phyloP scores from a whole-genome alignment of 1,140 invertebrate species.

The Orchesella cincta region DNA sequence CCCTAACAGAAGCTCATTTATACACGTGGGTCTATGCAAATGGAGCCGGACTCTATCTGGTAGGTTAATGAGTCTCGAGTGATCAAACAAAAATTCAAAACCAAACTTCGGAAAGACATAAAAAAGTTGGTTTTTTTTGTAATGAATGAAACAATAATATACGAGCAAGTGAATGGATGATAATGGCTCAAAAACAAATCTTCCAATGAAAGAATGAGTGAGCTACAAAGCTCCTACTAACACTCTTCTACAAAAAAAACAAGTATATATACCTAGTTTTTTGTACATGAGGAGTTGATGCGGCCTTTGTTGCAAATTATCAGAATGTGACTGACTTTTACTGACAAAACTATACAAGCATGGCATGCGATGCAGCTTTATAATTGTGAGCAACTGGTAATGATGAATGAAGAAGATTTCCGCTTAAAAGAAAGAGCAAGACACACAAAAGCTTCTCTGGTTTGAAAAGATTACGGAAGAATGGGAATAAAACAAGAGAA shows the following conservation, averaged over 20 bases:
- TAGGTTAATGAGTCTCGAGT: conserved; percentile 12
- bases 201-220: not conserved
- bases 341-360: not conserved
- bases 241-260: too few species aligned
- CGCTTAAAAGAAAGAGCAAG: conserved; percentile 10
- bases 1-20: not conserved
- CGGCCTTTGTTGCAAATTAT: conserved; percentile 23
- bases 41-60: not conserved
- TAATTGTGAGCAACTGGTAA: not conserved
- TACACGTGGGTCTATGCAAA: not conserved
- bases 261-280: not conserved
- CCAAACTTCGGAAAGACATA: not conserved
- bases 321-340: conserved; percentile 26
- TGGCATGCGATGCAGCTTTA: not conserved
- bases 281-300: not conserved
- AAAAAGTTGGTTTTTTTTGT: not conserved
- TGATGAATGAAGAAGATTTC: conserved; percentile 9
- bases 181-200: conserved; percentile 1
- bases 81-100: conserved; percentile 16
- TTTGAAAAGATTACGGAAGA: not conserved
- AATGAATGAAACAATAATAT: conserved; percentile 10
- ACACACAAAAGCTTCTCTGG: too few species aligned
- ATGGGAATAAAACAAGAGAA: not conserved
- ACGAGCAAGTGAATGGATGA: not conserved
- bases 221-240: too few species aligned